Conservation (phyloP, 1,140 invertebrate species). For the Drosophila ambigua region DNA sequence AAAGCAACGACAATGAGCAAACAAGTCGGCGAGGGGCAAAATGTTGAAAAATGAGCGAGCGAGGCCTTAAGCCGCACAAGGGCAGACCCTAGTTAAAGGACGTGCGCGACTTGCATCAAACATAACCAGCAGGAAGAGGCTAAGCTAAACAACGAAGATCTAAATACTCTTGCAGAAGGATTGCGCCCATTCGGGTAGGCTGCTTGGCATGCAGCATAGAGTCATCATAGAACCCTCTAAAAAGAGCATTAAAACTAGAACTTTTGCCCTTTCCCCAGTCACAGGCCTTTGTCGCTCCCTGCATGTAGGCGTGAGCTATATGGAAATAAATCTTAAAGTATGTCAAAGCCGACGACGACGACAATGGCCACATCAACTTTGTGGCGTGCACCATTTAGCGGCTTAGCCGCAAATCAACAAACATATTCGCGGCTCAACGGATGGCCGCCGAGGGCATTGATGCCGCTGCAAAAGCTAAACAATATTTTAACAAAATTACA, state of each 20-base stretch:
- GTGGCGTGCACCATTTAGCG: slow-evolving; percentile 51
- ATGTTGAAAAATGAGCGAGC: slow-evolving; percentile 30
- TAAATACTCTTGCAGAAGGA: no score
- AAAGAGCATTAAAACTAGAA: background rate
- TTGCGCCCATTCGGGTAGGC: no score
- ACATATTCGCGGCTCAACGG: slow-evolving; percentile 41
- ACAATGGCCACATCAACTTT: slow-evolving; percentile 36
- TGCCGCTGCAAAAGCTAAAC: slow-evolving; percentile 53
- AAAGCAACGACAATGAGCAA: slow-evolving; percentile 53
- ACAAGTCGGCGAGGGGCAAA: slow-evolving; percentile 25
- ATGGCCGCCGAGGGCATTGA: slow-evolving; percentile 2
- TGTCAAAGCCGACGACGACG: slow-evolving; percentile 9
- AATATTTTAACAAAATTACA: slow-evolving; percentile 81
- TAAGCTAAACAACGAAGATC: background rate
- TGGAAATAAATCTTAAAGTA: slow-evolving; percentile 60
- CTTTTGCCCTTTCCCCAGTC: slow-evolving; percentile 5
- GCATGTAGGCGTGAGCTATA: slow-evolving; percentile 23
- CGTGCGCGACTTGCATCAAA: slow-evolving; percentile 29
- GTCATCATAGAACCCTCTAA: no score
- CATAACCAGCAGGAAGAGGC: slow-evolving; percentile 2
- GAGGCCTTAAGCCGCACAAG: background rate
- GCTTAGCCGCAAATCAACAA: slow-evolving; percentile 74
- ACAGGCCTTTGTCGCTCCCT: slow-evolving; percentile 17
- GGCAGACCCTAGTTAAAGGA: slow-evolving; percentile 27
- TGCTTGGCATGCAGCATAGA: no score